phyloP scores from a whole-genome alignment of 2,797 vertebrate species.

The Cetoscarus ocellatus region DNA sequence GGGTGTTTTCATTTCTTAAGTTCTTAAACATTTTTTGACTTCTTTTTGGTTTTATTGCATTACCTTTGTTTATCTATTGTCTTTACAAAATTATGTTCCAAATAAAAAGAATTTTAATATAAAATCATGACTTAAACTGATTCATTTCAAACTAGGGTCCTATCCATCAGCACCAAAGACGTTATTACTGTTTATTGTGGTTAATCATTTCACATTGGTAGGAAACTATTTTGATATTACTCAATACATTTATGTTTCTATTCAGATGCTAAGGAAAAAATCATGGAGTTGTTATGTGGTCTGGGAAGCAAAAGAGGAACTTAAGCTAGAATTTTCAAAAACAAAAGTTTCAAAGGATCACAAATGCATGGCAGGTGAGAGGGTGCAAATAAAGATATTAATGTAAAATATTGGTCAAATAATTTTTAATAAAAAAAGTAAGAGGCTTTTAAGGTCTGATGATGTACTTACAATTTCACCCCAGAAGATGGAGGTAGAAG shows the following conservation, averaged over 20 bases:
- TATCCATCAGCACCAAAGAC: neutral
- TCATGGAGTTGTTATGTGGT: no score
- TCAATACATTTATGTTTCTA: no score
- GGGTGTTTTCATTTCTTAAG: no score
- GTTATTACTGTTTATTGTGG: neutral
- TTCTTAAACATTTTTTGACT: conserved; percentile 23
- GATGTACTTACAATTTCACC: neutral
- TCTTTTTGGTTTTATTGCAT: conserved; percentile 35
- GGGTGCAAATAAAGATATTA: neutral
- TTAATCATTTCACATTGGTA: no score
- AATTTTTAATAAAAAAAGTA: no score
- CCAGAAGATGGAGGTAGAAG: conserved; percentile 71
- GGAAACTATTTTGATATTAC: no score
- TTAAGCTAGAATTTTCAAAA: no score
- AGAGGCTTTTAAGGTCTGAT: neutral
- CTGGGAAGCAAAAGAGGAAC: no score
- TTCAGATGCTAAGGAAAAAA: no score
- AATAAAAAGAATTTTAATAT: conserved; percentile 85
- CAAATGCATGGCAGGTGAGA: neutral
- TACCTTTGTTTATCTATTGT: conserved; percentile 86
- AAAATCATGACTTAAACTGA: conserved; percentile 25
- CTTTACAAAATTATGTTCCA: conserved; percentile 92
- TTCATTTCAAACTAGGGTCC: neutral
- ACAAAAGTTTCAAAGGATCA: neutral
- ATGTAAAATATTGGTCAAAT: neutral